Evolutionary conservation across 2,888 invertebrate genomes (phyloP).

Genomic region (Sphinx pinastri): DNA sequence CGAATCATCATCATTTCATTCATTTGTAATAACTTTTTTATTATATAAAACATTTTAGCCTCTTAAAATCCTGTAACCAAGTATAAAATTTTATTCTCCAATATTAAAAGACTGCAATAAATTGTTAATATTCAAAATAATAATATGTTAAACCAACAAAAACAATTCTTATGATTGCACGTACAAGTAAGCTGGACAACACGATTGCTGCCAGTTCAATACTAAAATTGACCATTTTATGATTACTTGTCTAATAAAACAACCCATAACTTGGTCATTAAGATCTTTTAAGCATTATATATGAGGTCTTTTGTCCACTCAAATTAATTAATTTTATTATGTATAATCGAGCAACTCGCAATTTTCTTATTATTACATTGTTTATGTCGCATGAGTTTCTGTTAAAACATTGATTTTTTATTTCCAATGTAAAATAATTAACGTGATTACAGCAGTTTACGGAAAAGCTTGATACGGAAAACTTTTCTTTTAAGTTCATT

Average conservation of each 20-base stretch:
- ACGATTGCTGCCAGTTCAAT: conserved; percentile 42
- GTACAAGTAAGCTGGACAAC: conserved; percentile 42
- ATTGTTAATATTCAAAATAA: background rate
- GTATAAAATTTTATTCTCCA: background rate
- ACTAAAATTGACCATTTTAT: conserved; percentile 67
- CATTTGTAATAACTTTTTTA: background rate
- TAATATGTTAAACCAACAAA: conserved; percentile 48
- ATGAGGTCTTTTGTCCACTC: conserved; percentile 46
- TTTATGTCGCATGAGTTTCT: background rate
- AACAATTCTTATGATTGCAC: conserved; percentile 63
- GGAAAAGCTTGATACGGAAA: conserved; percentile 67
- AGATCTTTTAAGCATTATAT: conserved; percentile 43
- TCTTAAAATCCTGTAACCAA: background rate
- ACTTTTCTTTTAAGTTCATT: conserved; percentile 69
- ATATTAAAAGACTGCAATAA: background rate
- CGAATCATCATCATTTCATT: background rate
- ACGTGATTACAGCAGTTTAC: conserved; percentile 45
- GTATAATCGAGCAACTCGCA: conserved; percentile 11
- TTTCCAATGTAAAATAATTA: conserved; percentile 30
- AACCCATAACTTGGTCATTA: conserved; percentile 63
- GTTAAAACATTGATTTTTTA: conserved; percentile 13
- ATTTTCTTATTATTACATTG: conserved; percentile 15
- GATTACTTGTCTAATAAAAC: conserved; percentile 72
- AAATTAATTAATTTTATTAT: conserved; percentile 36
- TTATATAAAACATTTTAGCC: background rate